phyloP scores from a whole-genome alignment of 1,140 invertebrate genomes.

The Aleiodes sp. region DNA sequence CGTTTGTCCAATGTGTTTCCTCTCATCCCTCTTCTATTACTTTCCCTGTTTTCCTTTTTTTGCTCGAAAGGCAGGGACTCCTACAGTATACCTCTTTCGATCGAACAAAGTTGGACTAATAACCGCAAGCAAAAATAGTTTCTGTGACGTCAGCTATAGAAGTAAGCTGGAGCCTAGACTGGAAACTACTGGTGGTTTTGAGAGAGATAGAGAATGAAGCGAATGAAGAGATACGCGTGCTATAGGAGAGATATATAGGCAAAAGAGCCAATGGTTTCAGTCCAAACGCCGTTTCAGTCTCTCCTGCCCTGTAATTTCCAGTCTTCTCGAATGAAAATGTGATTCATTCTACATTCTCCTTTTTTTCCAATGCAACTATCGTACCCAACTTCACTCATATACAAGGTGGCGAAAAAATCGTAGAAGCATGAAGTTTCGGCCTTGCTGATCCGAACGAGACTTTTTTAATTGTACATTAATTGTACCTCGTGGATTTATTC shows the following conservation, averaged over 20 bases:
- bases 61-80: background rate
- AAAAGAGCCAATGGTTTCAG: too few species aligned
- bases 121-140: constrained; percentile 24
- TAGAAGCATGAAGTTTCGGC: too few species aligned
- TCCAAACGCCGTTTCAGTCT: background rate
- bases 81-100: background rate
- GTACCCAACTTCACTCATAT: too few species aligned
- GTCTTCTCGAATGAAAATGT: background rate
- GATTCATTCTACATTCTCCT: too few species aligned
- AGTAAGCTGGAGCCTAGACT: background rate
- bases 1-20: background rate
- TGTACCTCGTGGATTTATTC: too few species aligned
- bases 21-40: background rate
- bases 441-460: too few species aligned
- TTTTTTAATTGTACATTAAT: too few species aligned
- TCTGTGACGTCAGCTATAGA: constrained; percentile 28
- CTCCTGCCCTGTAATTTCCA: background rate
- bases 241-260: background rate
- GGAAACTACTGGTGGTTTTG: background rate
- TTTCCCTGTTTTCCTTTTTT: background rate
- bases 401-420: too few species aligned
- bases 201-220: background rate
- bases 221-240: background rate
- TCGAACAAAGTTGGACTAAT: constrained; percentile 16
- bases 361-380: too few species aligned